Conservation (phyloP, 2,888 invertebrate genomes). For the Drosophila subquinaria region DNA sequence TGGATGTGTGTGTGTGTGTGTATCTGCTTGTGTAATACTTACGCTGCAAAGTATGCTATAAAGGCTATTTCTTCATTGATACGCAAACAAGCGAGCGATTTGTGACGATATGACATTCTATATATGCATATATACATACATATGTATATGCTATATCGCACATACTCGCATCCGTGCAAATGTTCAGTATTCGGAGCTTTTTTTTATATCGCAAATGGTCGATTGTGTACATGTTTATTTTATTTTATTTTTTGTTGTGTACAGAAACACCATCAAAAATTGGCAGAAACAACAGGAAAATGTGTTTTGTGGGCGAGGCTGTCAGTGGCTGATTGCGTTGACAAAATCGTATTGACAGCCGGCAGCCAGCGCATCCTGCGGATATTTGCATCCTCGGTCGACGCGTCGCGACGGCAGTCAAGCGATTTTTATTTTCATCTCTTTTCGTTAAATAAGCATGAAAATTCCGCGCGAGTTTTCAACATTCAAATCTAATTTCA, state of each 20-base stretch:
- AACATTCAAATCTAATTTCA: conserved; percentile 20
- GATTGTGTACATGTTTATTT: conserved; percentile 20
- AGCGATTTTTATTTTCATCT: conserved; percentile 18
- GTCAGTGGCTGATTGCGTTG: conserved; percentile 63
- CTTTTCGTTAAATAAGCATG: not conserved
- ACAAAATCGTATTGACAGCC: conserved; percentile 72
- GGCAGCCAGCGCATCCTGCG: conserved; percentile 64
- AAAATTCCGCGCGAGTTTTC: conserved; percentile 7
- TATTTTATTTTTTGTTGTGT: conserved; percentile 3
- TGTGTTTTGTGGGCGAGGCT: conserved; percentile 31
- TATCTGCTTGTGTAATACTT: conserved; percentile 42
- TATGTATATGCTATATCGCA: not conserved
- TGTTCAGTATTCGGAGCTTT: conserved; percentile 5
- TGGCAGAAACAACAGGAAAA: conserved; percentile 43
- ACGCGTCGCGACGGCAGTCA: not conserved
- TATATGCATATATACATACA: not conserved
- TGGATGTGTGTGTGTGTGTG: not conserved
- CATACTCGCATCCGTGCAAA: conserved; percentile 2
- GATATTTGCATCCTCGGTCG: conserved; percentile 60
- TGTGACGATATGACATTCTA: conserved; percentile 51
- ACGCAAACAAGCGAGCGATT: conserved; percentile 70
- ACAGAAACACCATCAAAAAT: conserved; percentile 32
- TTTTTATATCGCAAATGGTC: conserved; percentile 25
- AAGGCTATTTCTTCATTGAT: conserved; percentile 73
- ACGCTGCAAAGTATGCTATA: conserved; percentile 71